Evolutionary conservation across 2,797 vertebrate species (phyloP), one percentile per base, ranked within the genome.

Genomic region (Epinephelus malabaricus): DNA sequence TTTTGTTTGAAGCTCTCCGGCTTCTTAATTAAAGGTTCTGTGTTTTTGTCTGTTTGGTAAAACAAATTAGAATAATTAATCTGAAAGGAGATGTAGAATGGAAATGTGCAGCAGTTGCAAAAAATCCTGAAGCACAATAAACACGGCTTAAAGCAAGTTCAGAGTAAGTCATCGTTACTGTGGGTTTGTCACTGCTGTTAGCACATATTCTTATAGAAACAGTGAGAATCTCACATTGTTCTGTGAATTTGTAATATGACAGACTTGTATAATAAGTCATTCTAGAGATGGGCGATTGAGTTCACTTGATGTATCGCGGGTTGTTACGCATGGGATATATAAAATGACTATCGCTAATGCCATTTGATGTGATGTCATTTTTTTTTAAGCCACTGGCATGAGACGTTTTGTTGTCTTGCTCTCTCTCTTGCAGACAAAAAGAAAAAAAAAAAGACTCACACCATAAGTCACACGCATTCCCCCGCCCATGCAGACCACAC

Each of bases 71-170:
- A 47, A 43, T 38, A 53, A 51, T 55, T n/a, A 10, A 79, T 84
- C 49, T 64, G 71, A 74, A 64, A 65, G 46, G 45, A 49, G 50
- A 63, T 50, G 60, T 63, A 50, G 65, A 78, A 72, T 73, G 56
- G 58, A 89, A 75, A 83, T 65, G 1, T 69, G 53, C 23, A 27
- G 19, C 72, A 72, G 65, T 62, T 80, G 66, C 72, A 56, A 81
- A 72, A 43, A 38, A 25, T 59, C 62, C 34, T 19, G 11, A 2
- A 45, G 17, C 53, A 23, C 14, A 50, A 83, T 80, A 82, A 82
- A 75, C 71, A 68, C 1, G 3, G 18, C 67, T 58, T 63, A 9
- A 59, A 78, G 38, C 34, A 56, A 17, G 72, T 77, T 68, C 55
- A 64, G 71, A 68, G 75, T 47, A 58, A 46, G 49, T 53, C 66